phyloP scores from a whole-genome alignment of 2,797 vertebrate genomes.

The Myripristis murdjan region DNA sequence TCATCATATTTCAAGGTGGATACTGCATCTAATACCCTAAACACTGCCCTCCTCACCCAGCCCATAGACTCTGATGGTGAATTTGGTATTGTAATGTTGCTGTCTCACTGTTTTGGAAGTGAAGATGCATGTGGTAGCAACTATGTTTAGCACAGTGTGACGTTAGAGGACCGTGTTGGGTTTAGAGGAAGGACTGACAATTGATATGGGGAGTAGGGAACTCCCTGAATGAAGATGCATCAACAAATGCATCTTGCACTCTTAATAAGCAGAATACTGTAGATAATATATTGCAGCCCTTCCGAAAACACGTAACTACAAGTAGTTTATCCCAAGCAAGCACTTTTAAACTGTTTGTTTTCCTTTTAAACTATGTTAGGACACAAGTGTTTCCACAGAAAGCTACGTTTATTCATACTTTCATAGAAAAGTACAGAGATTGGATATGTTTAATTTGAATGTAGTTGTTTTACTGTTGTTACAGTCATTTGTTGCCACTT shows the following conservation, averaged over 20 bases:
- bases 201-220: background rate
- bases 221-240: background rate
- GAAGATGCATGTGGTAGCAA: constrained; percentile 6
- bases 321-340: constrained; percentile 5
- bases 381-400: constrained; percentile 34
- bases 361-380: constrained; percentile 20
- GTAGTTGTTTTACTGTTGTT: constrained; percentile 5
- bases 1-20: background rate
- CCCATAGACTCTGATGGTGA: constrained; percentile 6
- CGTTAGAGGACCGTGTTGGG: background rate
- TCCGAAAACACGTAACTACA: background rate
- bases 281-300: background rate
- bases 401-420: constrained; percentile 29
- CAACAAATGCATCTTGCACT: background rate
- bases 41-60: constrained; percentile 21
- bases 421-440: constrained; percentile 12
- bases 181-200: constrained; percentile 22
- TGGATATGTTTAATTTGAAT: constrained; percentile 11
- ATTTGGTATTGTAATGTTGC: constrained; percentile 15
- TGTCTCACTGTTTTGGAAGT: constrained; percentile 3
- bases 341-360: constrained; percentile 32
- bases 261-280: constrained; percentile 8
- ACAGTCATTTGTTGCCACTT: too few relatives aligned
- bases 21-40: constrained; percentile 33
- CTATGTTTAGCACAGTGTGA: constrained; percentile 10